Conservation (phyloP, 2,888 invertebrate genomes). For the Tupiocoris notatus region DNA sequence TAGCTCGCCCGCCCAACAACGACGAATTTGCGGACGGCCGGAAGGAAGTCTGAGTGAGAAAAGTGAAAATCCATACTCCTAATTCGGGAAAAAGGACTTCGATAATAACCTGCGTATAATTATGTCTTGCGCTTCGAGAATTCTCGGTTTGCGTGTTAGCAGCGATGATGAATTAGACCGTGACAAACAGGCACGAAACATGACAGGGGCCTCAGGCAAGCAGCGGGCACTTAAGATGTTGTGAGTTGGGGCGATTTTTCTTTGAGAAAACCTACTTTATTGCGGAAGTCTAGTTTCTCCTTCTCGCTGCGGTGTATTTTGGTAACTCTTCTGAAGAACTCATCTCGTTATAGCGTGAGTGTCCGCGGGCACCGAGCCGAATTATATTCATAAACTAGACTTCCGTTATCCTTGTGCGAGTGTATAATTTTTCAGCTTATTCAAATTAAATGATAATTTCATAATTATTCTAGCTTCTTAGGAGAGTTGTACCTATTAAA, state of each 20-base stretch:
- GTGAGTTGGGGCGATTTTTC: slow-evolving; percentile 16
- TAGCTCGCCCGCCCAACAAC: background rate
- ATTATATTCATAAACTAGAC: background rate
- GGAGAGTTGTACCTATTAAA: no score
- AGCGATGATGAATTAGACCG: slow-evolving; percentile 36
- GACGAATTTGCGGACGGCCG: background rate
- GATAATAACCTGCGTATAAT: slow-evolving; percentile 23
- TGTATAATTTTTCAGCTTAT: no score
- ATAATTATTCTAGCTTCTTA: no score
- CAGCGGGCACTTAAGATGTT: slow-evolving; percentile 27
- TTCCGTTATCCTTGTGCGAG: no score
- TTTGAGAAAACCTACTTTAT: slow-evolving; percentile 19
- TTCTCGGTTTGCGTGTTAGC: slow-evolving; percentile 24
- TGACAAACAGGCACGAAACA: slow-evolving; percentile 32
- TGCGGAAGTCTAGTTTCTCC: background rate
- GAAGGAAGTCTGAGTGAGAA: background rate
- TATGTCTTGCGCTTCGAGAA: slow-evolving; percentile 16
- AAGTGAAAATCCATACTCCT: slow-evolving; percentile 28
- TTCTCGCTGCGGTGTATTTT: background rate
- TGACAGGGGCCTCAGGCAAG: slow-evolving; percentile 10
- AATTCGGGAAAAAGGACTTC: slow-evolving; percentile 20
- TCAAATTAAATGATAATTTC: no score
- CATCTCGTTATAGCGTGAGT: background rate
- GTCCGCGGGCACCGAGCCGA: background rate
- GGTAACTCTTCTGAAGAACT: background rate